Evolutionary conservation across 2,113 vertebrate species (phyloP).

Genomic region (Aplodontia rufa): DNA sequence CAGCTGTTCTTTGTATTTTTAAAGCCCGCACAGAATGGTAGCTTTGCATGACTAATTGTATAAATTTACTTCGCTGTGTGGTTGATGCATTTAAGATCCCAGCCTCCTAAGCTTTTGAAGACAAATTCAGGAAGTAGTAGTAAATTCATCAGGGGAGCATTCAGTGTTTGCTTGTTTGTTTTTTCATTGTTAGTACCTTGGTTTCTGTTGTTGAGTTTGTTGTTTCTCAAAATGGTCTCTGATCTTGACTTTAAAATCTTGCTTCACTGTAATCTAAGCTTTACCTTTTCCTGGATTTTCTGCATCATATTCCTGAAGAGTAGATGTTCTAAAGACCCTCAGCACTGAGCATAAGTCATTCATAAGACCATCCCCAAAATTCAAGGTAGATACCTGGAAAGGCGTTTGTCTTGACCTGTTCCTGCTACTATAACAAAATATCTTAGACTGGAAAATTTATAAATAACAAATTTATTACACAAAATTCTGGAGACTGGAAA

Average conservation of each 20-base stretch:
- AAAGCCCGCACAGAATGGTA: not conserved
- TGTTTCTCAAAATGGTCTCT: constrained; percentile 1
- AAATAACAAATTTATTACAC: not conserved
- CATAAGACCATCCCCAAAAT: not conserved
- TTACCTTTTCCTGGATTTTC: not conserved
- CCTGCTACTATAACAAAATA: not conserved
- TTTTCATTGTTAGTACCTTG: not conserved
- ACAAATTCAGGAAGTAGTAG: not conserved
- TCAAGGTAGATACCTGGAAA: not conserved
- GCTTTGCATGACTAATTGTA: not conserved
- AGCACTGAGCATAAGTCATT: not conserved
- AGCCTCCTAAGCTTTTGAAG: not conserved
- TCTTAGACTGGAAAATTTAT: not conserved
- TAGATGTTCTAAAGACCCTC: not conserved
- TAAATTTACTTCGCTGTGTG: not conserved
- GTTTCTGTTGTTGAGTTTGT: not conserved
- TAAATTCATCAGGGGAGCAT: not conserved
- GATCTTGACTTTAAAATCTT: not conserved
- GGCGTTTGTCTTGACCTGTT: not conserved
- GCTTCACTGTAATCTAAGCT: not conserved
- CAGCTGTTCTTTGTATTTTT: not conserved
- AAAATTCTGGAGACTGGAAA: not conserved
- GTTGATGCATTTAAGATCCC: not conserved
- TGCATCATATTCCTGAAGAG: not conserved
- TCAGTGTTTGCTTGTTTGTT: not conserved